Evolutionary conservation across 2,113 vertebrate species (phyloP), one percentile per base, ranked within the genome.

Genomic region (Passer domesticus): DNA sequence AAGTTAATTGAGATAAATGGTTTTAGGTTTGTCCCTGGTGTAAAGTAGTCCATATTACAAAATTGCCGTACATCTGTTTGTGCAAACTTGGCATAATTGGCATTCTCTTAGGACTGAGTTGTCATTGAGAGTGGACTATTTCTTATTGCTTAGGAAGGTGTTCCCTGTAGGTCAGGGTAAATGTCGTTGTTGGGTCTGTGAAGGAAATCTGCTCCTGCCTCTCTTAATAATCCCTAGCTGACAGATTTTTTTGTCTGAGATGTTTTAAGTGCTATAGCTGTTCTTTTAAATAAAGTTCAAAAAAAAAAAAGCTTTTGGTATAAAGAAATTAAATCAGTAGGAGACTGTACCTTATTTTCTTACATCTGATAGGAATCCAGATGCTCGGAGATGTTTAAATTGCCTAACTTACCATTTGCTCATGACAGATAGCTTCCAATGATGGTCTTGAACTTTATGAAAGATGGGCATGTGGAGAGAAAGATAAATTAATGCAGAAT

Each of bases 1-100:
- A 94, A 97, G 86, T 96, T 97, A 98, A 98, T 98, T 97, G 97
- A 98, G 97, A 98, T 97, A 95, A 98, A 97, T 98, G 89, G 76
- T 58, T 97, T 95, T 75, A 90, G 47, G 66, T 98, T 95, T 89
- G 88, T 97, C 97, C 96, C 97, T 96, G 23, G 94, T 92, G 96
- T 96, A 94, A 97, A 96, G 90, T 84, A 95, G 94, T 95, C 93
- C 68, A 46, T 90, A 94, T 94, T 67, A 69, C 81, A 85, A 95
- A 97, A 97, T 96, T 68, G n/a, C 89, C 13, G 35, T 97, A 95
- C 89, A 97, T 97, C 92, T 97, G 74, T 94, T 97, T 97, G 95
- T 95, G 70, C 49, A 97, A 92, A 96, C 95, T 96, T 98, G 96
- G 92, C 83, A 27, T 98, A 98, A 98, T 97, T 98, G 87, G 58